Evolutionary conservation across 2,113 vertebrate genomes (phyloP), one percentile per base, ranked within the genome.

Genomic region (Upupa epops): DNA sequence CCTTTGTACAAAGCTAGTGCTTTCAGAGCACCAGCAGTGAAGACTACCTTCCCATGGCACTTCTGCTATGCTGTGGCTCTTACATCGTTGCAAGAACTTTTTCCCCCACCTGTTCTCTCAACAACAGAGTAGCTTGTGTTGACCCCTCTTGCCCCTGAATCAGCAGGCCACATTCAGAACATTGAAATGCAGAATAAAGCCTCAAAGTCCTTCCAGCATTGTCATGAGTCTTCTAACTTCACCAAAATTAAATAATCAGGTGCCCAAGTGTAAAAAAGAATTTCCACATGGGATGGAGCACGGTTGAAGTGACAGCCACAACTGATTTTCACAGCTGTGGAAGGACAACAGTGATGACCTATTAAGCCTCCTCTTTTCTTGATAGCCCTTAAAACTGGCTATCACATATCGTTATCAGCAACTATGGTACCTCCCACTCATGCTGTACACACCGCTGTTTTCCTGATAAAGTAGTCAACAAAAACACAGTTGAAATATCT

Each of bases 11-110:
- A 77, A 90, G 46, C 17, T 46, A 45, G 55, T 1, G 10, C 37
- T 73, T 66, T 36, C 51, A 48, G 42, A 54, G 70, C 46, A 69
- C 13, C 40, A 82, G 58, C 32, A 77, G n/a, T 7, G 2, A 61
- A 32, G 31, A 56, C 31, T 40, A n/a, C 8, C 42, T 59, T 51
- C 56, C 77, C 46, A 21, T 4, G 1, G 69, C 36, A 45, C 36
- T 65, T 52, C 24, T 46, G 25, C 72, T 55, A 19, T 5, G 1
- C 40, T 24, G 16, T 0, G 0, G 25, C n/a, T 49, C 61, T 15
- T 28, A 26, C 18, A 46, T 1, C 13, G 34, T 5, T 1, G 37
- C 4, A 4, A 78, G 25, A 14, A 11, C 18, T 64, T 78, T 37
- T 8, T 3, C 31, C 15, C 31, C 40, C n/a, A n/a, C n/a, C 42